Base-by-base conservation (phyloP, 2,797 vertebrate species). In the Oceanodroma leucorhoa region DNA sequence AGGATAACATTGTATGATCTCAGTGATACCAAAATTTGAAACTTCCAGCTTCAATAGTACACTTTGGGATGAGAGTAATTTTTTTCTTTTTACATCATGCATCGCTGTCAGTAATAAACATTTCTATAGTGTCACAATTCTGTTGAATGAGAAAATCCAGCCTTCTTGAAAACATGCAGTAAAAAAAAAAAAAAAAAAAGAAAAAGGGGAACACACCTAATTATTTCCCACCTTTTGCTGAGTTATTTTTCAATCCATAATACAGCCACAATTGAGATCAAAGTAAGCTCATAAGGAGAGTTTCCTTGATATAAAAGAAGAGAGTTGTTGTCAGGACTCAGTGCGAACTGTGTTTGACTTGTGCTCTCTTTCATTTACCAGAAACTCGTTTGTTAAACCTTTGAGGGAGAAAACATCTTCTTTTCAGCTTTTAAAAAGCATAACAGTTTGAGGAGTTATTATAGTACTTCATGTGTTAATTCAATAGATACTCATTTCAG, bases 241-340 rank as follows among this genome's bases (percentile, higher is more conserved):
- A 83, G 79, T 94, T 94, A 91, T 66, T 96, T 96, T 94, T 96
- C 95, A 95, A 79, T 94, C 92, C 87, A 92, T 81, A 87, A 95
- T 58, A 96, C 61, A 85, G 82, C 82, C 89, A 96, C 67, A 94
- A 94, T 0, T 90, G 73, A 93, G 85, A 90, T 73, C 87, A 96
- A 96, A 96, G 87, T 69, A 95, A 96, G 60, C 55, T 94, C 89
- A 93, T 48, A 84, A 94, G 83, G 43, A 77, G 67, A 93, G 71
- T 89, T 95, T 75, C 94, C 96, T 90, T 38, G 64, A 91, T 80
- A 92, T 45, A 93, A 93, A 94, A 94, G 70, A 87, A 91, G 66
- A 92, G 83, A 95, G 87, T 36, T 90, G 54, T 24, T 86, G 80
- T 93, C 89, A 95, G 77, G 83, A 86, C 70, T 84, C 77, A 36